Evolutionary conservation across 2,888 invertebrate species (phyloP).

Genomic region (Rhamphomyia laevipes): DNA sequence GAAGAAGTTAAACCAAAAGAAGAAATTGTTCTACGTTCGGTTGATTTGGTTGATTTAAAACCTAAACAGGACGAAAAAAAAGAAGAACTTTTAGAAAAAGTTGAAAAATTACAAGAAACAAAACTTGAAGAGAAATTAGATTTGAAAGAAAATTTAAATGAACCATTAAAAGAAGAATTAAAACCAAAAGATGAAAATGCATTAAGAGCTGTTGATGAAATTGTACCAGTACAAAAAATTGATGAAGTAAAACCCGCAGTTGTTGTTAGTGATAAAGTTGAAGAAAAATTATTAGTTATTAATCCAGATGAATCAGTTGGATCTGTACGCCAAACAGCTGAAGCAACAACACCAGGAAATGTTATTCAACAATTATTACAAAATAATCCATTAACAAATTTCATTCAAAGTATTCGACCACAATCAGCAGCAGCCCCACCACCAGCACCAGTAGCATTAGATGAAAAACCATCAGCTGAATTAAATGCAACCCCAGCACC

Average conservation of each 20-base stretch:
- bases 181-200: not conserved
- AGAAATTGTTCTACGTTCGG: not conserved
- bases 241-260: too few species aligned
- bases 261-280: too few species aligned
- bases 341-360: not conserved
- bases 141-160: not conserved
- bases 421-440: not conserved
- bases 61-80: not conserved
- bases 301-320: too few species aligned
- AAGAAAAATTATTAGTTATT: too few species aligned
- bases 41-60: not conserved
- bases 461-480: too few species aligned
- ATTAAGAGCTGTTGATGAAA: too few species aligned
- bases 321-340: not conserved
- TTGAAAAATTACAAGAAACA: not conserved
- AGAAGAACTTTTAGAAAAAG: not conserved
- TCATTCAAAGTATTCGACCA: not conserved
- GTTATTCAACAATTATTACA: not conserved
- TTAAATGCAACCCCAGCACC: too few species aligned
- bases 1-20: not conserved
- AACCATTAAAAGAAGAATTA: not conserved
- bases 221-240: too few species aligned
- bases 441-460: not conserved
- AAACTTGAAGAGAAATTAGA: not conserved
- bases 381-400: not conserved